phyloP scores from a whole-genome alignment of 37 sponge, comb jelly and placozoan species.

The Halisarca cf. caerulea region DNA sequence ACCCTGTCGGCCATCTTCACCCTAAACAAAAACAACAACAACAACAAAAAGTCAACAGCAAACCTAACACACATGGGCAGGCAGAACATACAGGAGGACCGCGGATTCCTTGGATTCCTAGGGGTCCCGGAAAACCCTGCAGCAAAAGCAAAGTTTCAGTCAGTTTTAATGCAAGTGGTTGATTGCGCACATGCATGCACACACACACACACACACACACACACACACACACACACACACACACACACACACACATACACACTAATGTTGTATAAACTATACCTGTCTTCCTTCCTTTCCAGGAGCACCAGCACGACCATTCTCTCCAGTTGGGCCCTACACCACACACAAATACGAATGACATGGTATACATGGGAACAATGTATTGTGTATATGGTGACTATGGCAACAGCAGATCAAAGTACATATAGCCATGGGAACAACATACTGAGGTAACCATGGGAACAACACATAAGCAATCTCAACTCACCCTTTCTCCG shows the following conservation, averaged over 20 bases:
- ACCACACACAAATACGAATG: too few species aligned
- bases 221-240: too few species aligned
- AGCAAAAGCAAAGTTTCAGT: not conserved
- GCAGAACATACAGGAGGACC: slow-evolving; percentile 14
- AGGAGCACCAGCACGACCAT: slow-evolving; percentile 22
- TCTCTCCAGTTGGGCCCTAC: slow-evolving; percentile 2
- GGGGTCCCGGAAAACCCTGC: not conserved
- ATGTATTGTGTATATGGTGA: too few species aligned
- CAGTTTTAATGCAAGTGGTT: not conserved
- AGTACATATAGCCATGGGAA: too few species aligned
- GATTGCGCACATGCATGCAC: not conserved
- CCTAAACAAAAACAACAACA: not conserved
- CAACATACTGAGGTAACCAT: too few species aligned
- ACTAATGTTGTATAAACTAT: not conserved
- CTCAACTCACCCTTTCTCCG: slow-evolving; percentile 2
- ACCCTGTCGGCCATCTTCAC: slow-evolving; percentile 48
- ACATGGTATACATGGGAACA: too few species aligned
- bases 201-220: too few species aligned
- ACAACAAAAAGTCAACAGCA: not conserved
- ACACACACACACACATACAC: too few species aligned
- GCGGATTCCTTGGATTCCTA: slow-evolving; percentile 13
- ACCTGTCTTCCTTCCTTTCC: slow-evolving; percentile 25
- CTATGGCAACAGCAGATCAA: too few species aligned
- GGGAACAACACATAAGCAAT: too few species aligned
- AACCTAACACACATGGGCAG: not conserved